Evolutionary conservation across 2,888 invertebrate genomes (phyloP).

Genomic region (Plebejus anna): DNA sequence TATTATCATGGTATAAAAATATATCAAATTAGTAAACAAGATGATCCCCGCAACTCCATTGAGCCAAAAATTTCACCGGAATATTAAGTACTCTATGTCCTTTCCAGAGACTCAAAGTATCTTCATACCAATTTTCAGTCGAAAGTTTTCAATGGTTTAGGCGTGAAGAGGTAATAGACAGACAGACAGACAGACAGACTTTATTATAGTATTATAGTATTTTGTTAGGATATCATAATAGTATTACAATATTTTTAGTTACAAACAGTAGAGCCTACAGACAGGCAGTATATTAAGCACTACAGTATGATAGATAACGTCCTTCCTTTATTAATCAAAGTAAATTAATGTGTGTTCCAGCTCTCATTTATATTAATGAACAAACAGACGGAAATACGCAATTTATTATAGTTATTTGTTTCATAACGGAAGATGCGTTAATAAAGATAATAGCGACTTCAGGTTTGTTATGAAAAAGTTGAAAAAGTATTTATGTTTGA

Average conservation of each 20-base stretch:
- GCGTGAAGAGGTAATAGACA: no score
- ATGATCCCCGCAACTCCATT: no score
- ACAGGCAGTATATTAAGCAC: neutral
- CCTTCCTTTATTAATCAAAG: constrained; percentile 19
- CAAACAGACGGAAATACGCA: constrained; percentile 20
- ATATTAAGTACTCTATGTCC: no score
- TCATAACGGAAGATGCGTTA: neutral
- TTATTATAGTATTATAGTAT: no score
- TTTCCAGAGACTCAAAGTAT: no score
- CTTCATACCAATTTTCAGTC: no score
- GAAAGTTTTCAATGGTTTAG: no score
- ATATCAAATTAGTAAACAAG: no score
- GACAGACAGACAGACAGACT: no score
- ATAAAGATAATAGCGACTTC: neutral
- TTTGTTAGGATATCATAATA: no score
- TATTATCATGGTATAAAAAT: no score
- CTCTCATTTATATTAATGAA: constrained; percentile 26
- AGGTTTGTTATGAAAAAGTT: neutral
- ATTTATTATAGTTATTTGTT: constrained; percentile 21
- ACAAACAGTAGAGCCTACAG: neutral
- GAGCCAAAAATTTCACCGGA: no score
- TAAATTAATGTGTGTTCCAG: constrained; percentile 13
- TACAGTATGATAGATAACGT: constrained; percentile 1
- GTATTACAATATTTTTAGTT: neutral
- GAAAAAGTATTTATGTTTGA: neutral